These are phyloP conservation scores for Sus cebifrons DNA, from an alignment of 2,797 vertebrate genomes.

Conservation along the genomic window DNA sequence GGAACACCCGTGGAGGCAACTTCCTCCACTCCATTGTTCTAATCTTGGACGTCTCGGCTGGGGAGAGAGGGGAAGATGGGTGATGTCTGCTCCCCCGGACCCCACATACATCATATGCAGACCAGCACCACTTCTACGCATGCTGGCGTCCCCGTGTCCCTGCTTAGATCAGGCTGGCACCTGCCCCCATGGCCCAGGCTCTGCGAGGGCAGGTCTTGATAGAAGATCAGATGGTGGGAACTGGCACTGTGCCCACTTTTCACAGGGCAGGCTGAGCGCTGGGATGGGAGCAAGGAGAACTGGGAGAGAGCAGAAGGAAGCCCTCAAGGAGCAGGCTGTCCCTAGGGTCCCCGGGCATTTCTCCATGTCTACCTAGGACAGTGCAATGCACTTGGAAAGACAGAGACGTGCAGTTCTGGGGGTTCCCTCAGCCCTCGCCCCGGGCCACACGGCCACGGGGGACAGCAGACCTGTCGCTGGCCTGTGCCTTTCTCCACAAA, in stretches of 20 bases:
- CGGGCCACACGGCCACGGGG: background rate
- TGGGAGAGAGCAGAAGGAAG: background rate
- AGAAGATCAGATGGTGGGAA: background rate
- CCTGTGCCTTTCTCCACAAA: constrained; percentile 1
- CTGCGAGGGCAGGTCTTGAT: background rate
- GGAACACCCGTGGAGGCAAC: background rate
- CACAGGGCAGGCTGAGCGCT: background rate
- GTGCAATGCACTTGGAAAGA: background rate
- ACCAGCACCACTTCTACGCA: no score
- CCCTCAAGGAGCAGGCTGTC: background rate
- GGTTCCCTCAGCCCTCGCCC: background rate
- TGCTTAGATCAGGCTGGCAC: background rate
- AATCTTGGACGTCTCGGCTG: background rate
- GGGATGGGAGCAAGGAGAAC: background rate
- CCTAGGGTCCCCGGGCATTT: background rate
- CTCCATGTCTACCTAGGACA: background rate
- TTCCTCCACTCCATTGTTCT: background rate
- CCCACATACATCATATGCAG: accelerated
- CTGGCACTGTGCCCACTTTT: background rate
- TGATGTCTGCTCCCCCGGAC: accelerated
- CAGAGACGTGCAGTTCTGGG: background rate
- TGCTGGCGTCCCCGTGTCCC: background rate
- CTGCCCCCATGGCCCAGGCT: background rate
- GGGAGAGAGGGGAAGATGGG: background rate
- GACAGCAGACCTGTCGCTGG: background rate